phyloP scores from a whole-genome alignment of 2,113 vertebrate species.

The Monarcha castaneiventris region DNA sequence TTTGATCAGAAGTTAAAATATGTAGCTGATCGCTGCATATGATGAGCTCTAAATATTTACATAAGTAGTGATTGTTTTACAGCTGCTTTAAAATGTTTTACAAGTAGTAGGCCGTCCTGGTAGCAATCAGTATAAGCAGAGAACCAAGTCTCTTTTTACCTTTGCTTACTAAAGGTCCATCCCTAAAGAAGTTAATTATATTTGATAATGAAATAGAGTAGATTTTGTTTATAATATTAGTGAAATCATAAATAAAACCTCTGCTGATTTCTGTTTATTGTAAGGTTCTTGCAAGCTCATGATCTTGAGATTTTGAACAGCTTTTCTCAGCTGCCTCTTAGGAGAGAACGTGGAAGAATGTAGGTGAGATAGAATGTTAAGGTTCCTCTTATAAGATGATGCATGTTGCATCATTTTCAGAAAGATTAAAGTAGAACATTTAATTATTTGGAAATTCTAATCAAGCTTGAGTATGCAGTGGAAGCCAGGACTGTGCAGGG shows the following conservation, averaged over 20 bases:
- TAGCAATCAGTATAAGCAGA: background rate
- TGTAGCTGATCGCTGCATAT: background rate
- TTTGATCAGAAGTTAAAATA: conserved; percentile 55
- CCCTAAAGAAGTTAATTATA: background rate
- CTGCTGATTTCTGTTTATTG: background rate
- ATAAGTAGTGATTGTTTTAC: conserved; percentile 15
- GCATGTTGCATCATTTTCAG: background rate
- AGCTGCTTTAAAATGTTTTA: background rate
- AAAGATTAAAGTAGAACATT: background rate
- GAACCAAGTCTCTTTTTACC: background rate
- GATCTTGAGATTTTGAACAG: background rate
- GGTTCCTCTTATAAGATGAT: background rate
- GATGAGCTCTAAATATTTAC: conserved; percentile 33
- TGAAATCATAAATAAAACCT: background rate
- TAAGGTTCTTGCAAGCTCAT: background rate
- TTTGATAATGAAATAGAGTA: background rate
- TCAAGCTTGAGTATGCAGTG: background rate
- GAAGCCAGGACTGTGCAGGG: background rate
- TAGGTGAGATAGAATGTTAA: background rate
- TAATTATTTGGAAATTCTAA: background rate
- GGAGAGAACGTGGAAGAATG: background rate
- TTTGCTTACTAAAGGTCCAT: background rate
- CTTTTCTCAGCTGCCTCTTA: background rate
- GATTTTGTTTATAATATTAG: background rate
- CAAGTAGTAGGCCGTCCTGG: background rate